Conservation (phyloP, 2,888 invertebrate species). For the Frankliniella intonsa region DNA sequence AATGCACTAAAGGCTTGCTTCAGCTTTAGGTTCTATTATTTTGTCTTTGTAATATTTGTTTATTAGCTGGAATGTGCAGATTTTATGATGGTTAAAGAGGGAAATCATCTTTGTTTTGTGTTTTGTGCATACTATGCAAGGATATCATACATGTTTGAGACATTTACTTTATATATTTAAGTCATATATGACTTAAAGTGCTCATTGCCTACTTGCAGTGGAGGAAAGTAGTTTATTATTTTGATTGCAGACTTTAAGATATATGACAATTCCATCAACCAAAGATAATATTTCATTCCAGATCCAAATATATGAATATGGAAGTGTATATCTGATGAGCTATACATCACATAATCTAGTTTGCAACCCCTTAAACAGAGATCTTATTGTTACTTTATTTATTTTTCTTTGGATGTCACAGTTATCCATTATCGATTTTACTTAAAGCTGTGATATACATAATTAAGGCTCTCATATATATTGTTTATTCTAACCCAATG, state of each 20-base stretch:
- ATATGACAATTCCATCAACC: too few relatives aligned
- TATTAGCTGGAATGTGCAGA: neutral
- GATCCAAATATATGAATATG: neutral
- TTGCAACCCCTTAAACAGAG: neutral
- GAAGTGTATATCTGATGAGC: neutral
- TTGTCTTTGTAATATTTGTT: neutral
- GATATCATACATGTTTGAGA: neutral
- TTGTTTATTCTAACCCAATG: neutral
- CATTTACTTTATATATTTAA: neutral
- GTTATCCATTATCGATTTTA: neutral
- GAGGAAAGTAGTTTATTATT: neutral
- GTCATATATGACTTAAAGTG: neutral
- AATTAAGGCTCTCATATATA: neutral
- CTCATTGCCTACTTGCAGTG: neutral
- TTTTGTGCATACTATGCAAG: neutral
- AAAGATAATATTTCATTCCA: neutral
- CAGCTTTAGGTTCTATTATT: neutral
- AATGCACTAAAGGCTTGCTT: neutral
- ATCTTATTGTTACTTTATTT: neutral
- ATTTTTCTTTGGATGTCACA: neutral
- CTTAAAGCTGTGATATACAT: slow-evolving; percentile 12
- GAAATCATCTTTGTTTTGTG: neutral
- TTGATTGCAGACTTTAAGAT: neutral
- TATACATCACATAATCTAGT: neutral
- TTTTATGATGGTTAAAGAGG: neutral